A percentile compares a stretch with the other conserved stretches of the same genome.
Conservation (phyloP, 2,113 vertebrate species). For the Ciconia boyciana region DNA sequence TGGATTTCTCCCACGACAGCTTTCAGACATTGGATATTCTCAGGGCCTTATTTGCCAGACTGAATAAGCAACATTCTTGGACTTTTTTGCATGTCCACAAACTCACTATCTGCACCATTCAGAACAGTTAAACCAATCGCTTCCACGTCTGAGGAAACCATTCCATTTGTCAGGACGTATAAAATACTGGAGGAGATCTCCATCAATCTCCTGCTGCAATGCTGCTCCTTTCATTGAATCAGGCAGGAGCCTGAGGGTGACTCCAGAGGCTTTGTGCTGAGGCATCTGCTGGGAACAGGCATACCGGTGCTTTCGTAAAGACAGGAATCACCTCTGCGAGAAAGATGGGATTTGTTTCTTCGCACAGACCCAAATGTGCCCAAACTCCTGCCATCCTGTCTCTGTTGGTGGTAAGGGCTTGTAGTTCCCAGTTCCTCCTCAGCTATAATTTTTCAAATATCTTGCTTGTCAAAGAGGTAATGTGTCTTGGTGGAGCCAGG, state of each 20-base stretch:
- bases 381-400: neutral
- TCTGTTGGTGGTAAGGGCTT: neutral
- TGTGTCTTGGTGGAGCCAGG: neutral
- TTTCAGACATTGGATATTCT: neutral
- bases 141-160: neutral
- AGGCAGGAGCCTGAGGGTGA: neutral
- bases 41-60: neutral
- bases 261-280: neutral
- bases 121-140: neutral
- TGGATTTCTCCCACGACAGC: neutral
- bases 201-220: neutral
- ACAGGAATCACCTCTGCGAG: neutral
- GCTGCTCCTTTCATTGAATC: neutral
- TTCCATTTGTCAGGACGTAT: neutral
- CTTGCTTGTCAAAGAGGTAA: neutral
- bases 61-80: neutral
- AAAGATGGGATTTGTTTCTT: neutral
- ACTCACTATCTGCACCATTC: fast-evolving
- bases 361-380: neutral
- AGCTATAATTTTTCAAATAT: neutral
- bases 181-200: neutral
- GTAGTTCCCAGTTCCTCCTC: neutral
- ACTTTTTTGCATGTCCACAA: neutral
- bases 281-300: neutral
- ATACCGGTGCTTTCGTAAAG: neutral